phyloP scores from a whole-genome alignment of 2,888 invertebrate species.

The Idaea straminata region DNA sequence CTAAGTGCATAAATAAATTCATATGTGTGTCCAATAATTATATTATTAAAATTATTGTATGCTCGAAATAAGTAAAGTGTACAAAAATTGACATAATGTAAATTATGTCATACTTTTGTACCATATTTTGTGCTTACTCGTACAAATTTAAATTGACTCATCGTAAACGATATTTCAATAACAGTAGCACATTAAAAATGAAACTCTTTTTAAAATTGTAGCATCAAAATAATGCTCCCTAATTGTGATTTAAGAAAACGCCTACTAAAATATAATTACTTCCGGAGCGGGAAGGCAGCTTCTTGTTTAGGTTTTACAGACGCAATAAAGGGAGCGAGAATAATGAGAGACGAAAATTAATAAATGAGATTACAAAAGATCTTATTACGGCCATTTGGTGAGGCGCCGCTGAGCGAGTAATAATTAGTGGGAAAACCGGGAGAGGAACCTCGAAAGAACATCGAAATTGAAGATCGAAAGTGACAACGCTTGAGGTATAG shows the following conservation, averaged over 20 bases:
- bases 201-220: neutral
- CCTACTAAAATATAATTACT: constrained; percentile 43
- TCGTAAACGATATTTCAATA: neutral
- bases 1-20: too few species aligned
- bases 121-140: too few species aligned
- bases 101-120: too few species aligned
- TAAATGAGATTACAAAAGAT: constrained; percentile 64
- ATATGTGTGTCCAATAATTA: too few species aligned
- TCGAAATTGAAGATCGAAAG: neutral
- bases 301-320: constrained; percentile 52
- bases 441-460: constrained; percentile 19
- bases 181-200: neutral
- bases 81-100: too few species aligned
- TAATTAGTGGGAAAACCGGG: constrained; percentile 62
- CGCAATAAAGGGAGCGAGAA: constrained; percentile 43
- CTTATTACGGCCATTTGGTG: constrained; percentile 66
- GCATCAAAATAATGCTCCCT: neutral
- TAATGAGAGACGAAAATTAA: constrained; percentile 51
- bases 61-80: too few species aligned
- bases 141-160: too few species aligned
- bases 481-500: constrained; percentile 20
- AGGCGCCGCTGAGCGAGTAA: constrained; percentile 51
- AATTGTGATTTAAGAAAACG: constrained; percentile 28
- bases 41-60: too few species aligned
- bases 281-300: constrained; percentile 22